These are phyloP conservation scores for Pelagia noctiluca DNA, from an alignment of 30 jellyfish, hydroid and myxozoan genomes.

Conservation along the genomic window DNA sequence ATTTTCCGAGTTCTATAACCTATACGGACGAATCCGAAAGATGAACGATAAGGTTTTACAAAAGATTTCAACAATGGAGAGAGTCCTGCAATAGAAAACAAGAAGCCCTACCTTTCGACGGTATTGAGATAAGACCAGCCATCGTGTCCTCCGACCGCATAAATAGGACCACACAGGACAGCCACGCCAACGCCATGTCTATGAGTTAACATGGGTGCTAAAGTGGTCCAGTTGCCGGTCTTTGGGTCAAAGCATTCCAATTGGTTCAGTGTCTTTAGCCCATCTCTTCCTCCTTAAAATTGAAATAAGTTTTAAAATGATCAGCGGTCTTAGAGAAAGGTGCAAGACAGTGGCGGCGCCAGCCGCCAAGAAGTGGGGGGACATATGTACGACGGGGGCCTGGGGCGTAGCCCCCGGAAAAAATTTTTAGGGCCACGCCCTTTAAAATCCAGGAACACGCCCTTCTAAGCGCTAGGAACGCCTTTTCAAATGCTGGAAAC, in stretches of 20 bases:
- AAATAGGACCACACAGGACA: conserved; percentile 91
- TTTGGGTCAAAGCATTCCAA: conserved; percentile 94
- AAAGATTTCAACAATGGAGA: too few species aligned
- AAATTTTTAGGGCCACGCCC: too few species aligned
- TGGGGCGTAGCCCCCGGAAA: too few species aligned
- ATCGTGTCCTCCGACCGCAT: conserved; percentile 99
- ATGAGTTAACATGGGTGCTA: conserved; percentile 96
- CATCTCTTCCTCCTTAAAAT: conserved; percentile 95
- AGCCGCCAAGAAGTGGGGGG: too few species aligned
- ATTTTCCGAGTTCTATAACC: too few species aligned
- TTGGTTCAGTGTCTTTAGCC: conserved; percentile 82
- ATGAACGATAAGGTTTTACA: background rate
- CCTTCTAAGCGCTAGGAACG: too few species aligned
- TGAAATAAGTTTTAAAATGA: background rate
- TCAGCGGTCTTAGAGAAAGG: too few species aligned
- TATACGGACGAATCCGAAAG: background rate
- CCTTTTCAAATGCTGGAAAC: too few species aligned
- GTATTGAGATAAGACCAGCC: conserved; percentile 98
- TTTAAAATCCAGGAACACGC: too few species aligned
- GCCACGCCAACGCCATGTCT: conserved; percentile 99
- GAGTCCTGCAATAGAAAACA: too few species aligned
- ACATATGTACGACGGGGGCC: too few species aligned
- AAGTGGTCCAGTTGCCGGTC: conserved; percentile 80
- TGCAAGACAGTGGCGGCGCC: too few species aligned
- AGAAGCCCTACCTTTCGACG: conserved; percentile 94